Evolutionary conservation across 2,888 invertebrate genomes (phyloP).

Genomic region (Chesias legatella): DNA sequence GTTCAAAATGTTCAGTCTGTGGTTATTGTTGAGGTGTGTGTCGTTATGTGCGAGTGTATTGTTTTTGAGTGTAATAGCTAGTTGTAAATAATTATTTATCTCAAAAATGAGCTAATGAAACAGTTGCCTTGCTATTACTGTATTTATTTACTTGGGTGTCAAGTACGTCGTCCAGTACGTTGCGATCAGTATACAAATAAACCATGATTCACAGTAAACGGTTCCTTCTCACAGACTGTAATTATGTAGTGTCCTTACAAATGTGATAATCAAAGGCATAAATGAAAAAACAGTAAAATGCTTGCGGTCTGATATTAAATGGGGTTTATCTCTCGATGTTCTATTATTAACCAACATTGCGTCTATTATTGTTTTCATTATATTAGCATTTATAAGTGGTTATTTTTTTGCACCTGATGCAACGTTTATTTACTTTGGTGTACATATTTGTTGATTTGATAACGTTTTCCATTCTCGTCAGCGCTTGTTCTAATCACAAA

Average conservation of each 20-base stretch:
- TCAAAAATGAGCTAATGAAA: too few species aligned
- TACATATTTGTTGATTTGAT: conserved; percentile 4
- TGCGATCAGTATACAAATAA: conserved; percentile 9
- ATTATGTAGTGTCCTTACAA: conserved; percentile 10
- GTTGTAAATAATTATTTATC: too few species aligned
- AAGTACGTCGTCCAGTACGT: conserved; percentile 14
- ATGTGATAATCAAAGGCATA: conserved; percentile 16
- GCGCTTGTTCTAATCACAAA: too few species aligned
- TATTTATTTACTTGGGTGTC: conserved; percentile 8
- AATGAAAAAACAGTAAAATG: conserved; percentile 9
- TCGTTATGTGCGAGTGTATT: too few species aligned
- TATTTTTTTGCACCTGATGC: conserved; percentile 16
- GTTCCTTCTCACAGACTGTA: not conserved
- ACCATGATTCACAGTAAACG: conserved; percentile 11
- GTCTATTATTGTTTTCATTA: conserved; percentile 15
- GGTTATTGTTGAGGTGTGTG: too few species aligned
- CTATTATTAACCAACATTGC: conserved; percentile 10
- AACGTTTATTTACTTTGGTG: conserved; percentile 20
- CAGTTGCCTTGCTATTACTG: conserved; percentile 10
- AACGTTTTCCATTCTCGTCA: not conserved
- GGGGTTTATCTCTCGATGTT: conserved; percentile 6
- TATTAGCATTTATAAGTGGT: conserved; percentile 19
- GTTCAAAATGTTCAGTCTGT: too few species aligned
- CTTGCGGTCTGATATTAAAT: conserved; percentile 10
- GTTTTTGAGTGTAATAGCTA: too few species aligned